A percentile compares a stretch with the other conserved stretches of the same genome.
Conservation (phyloP, 2,888 invertebrate genomes). For the Napeogenes inachia region DNA sequence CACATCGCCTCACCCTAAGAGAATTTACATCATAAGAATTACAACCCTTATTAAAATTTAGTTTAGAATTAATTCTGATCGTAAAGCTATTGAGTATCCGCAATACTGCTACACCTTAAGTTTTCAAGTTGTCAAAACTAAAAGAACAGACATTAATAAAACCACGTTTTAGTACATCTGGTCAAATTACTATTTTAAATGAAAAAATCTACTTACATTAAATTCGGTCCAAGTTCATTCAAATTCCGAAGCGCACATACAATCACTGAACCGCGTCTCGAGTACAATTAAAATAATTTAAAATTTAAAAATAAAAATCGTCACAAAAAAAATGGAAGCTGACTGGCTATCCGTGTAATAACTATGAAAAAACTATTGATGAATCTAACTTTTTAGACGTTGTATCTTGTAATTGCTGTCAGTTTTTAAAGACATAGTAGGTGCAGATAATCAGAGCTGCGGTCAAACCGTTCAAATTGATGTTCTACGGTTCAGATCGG, state of each 20-base stretch:
- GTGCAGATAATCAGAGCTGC: conserved; percentile 48
- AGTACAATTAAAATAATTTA: conserved; percentile 18
- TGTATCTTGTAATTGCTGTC: conserved; percentile 22
- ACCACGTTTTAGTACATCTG: neutral
- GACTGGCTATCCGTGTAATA: conserved; percentile 21
- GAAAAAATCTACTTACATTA: conserved; percentile 47
- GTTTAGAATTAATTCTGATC: too few species aligned
- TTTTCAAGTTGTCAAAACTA: conserved; percentile 4
- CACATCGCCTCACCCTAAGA: conserved; percentile 56
- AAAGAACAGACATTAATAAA: conserved; percentile 6
- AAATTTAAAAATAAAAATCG: conserved; percentile 27
- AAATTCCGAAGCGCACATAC: conserved; percentile 31
- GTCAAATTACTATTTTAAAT: neutral
- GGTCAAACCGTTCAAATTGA: conserved; percentile 53
- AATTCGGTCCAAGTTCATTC: conserved; percentile 61
- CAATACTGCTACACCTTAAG: too few species aligned
- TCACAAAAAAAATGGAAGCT: conserved; percentile 25
- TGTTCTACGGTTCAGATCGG: conserved; percentile 54
- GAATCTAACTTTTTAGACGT: conserved; percentile 26
- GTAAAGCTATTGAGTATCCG: neutral
- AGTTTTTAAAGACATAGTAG: conserved; percentile 39
- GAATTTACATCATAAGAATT: conserved; percentile 35
- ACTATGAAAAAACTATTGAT: conserved; percentile 27
- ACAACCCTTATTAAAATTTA: neutral
- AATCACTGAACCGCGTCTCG: conserved; percentile 28